Evolutionary conservation across 2,888 invertebrate species (phyloP).

Genomic region (Smittia sp.): DNA sequence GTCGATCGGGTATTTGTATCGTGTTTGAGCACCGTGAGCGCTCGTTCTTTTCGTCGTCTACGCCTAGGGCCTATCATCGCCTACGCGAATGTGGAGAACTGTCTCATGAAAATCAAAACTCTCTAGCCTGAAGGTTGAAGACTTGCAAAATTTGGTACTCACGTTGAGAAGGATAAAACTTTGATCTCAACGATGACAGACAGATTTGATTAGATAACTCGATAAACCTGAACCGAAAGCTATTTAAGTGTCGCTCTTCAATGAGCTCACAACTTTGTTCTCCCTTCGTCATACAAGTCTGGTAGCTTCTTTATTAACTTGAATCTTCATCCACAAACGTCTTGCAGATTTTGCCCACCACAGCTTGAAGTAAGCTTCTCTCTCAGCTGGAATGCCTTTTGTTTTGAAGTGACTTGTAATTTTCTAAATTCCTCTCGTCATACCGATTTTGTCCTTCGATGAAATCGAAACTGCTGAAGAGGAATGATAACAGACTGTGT

Average conservation of each 20-base stretch:
- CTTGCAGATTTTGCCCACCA: neutral
- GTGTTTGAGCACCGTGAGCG: neutral
- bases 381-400: neutral
- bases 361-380: neutral
- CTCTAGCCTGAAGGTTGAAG: neutral
- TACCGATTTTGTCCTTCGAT: too few relatives aligned
- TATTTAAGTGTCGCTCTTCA: too few relatives aligned
- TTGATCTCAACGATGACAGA: neutral
- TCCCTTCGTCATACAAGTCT: slow-evolving; percentile 18
- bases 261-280: slow-evolving; percentile 17
- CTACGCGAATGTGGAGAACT: neutral
- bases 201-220: neutral
- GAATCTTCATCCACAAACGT: neutral
- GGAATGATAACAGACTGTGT: too few relatives aligned
- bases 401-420: too few relatives aligned
- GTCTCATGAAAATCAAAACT: neutral
- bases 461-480: too few relatives aligned
- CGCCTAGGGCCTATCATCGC: slow-evolving; percentile 13
- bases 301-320: slow-evolving; percentile 11
- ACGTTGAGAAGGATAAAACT: neutral
- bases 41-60: too few relatives aligned
- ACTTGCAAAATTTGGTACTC: too few relatives aligned
- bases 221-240: neutral
- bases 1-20: neutral
- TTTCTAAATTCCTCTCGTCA: too few relatives aligned